Conservation (phyloP, 2,888 invertebrate species). For the Trypoxylon attenuatum region DNA sequence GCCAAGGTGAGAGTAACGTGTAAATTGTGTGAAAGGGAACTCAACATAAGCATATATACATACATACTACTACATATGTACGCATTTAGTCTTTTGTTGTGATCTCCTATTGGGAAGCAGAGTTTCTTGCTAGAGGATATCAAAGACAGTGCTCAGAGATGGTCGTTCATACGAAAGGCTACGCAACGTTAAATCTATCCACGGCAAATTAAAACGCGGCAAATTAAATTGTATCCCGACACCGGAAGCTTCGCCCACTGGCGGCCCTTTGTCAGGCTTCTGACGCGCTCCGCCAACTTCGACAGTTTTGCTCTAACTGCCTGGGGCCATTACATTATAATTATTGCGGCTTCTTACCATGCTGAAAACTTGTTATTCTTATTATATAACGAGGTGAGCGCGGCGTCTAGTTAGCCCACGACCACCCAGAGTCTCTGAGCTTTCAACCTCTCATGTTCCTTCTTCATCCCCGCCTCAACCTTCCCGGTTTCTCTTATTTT, state of each 20-base stretch:
- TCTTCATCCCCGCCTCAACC: not conserved
- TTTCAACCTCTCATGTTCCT: not conserved
- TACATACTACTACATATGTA: no score
- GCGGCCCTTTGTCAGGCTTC: not conserved
- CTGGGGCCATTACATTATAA: slow-evolving; percentile 27
- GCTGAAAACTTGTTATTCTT: slow-evolving; percentile 19
- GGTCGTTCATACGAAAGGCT: no score
- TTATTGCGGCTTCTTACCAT: slow-evolving; percentile 14
- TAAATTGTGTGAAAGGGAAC: no score
- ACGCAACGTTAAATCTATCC: slow-evolving; percentile 6
- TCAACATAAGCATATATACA: no score
- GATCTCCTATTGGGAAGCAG: no score
- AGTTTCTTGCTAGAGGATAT: no score
- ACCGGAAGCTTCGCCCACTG: not conserved
- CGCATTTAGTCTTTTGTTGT: no score
- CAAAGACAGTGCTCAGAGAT: no score
- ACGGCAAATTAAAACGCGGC: slow-evolving; percentile 29
- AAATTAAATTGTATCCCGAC: slow-evolving; percentile 20
- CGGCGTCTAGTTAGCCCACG: no score
- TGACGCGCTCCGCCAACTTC: slow-evolving; percentile 1
- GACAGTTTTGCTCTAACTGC: not conserved
- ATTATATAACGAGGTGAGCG: slow-evolving; percentile 16
- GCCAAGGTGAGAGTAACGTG: no score
- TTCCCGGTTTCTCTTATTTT: slow-evolving; percentile 19
- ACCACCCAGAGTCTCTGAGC: no score